Conservation (phyloP, 2,797 vertebrate genomes). For the Parauchenoglanis ngamensis region DNA sequence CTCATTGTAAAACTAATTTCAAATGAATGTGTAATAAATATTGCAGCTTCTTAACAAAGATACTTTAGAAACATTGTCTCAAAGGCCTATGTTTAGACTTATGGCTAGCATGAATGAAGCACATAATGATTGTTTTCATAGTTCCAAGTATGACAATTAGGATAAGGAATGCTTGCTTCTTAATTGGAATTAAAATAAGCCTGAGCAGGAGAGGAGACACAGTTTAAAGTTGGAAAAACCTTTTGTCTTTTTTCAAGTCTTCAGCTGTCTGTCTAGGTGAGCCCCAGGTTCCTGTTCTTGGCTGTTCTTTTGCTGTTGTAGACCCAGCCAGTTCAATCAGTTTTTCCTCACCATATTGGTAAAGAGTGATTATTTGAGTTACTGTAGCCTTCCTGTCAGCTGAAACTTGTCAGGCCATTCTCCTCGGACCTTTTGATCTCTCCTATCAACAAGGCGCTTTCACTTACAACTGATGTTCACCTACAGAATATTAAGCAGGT, state of each 20-base stretch:
- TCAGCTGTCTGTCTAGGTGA: background rate
- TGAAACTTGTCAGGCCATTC: background rate
- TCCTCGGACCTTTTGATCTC: background rate
- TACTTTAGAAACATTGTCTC: background rate
- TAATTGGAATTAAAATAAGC: background rate
- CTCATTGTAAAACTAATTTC: background rate
- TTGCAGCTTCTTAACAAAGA: background rate
- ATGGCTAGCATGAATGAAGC: background rate
- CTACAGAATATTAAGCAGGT: too few species aligned
- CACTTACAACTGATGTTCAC: background rate
- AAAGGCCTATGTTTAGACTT: background rate
- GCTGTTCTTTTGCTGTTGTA: background rate
- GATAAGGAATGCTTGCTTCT: background rate
- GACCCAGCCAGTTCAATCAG: background rate
- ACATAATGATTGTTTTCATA: background rate
- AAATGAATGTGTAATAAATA: background rate
- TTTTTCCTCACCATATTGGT: background rate
- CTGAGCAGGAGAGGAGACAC: background rate
- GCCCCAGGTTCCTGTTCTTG: background rate
- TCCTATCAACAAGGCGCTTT: background rate
- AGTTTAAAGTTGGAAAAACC: background rate
- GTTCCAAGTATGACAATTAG: background rate
- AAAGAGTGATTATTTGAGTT: background rate
- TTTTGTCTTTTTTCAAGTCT: background rate
- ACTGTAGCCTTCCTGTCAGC: background rate